Evolutionary conservation across 2,113 vertebrate species (phyloP), one percentile per base, ranked within the genome.

Genomic region (Ranitomeya imitator): DNA sequence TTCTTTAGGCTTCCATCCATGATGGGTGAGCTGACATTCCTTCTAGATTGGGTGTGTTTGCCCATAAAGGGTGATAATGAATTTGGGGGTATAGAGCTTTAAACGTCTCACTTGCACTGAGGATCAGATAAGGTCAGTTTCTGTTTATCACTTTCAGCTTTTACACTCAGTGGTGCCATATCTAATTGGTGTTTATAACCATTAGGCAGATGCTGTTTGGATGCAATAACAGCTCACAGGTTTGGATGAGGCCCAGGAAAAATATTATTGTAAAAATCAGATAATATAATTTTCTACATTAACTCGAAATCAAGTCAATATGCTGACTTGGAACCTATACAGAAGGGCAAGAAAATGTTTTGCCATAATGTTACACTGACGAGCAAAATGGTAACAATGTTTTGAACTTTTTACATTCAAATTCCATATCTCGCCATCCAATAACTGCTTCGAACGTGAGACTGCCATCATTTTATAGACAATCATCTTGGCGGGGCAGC

Each of bases 191-290:
- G 63, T 79, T 65, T 84, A 84, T 65, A 78, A 65, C 71, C 81
- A 89, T 85, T 89, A 89, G 87, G 82, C 87, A 89, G 81, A 84
- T 89, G 87, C 82, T 85, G 61, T 89, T 89, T 85, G 82, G 82
- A 89, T 89, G 87, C 81, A 78, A 85, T 89, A 89, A 37, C 71
- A 69, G 80, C 87, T 88, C 73, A 76, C 81, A 63, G 82, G 83
- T 89, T 89, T 89, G 87, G 87, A 85, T 71, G 23, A 85, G 52
- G 23, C 55, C 82, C 87, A 89, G 80, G 82, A 84, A 85, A 78
- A 89, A 89, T 85, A 89, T 85, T 79, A 79, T 79, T 82, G 45
- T 69, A 61, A 55, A 51, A 82, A 65, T 54, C 21, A 89, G 81
- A 78, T 69, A 61, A 45, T 65, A 83, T 86, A 57, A 67, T 71